phyloP scores from a whole-genome alignment of 2,113 vertebrate genomes.

The Pseudopodoces humilis region DNA sequence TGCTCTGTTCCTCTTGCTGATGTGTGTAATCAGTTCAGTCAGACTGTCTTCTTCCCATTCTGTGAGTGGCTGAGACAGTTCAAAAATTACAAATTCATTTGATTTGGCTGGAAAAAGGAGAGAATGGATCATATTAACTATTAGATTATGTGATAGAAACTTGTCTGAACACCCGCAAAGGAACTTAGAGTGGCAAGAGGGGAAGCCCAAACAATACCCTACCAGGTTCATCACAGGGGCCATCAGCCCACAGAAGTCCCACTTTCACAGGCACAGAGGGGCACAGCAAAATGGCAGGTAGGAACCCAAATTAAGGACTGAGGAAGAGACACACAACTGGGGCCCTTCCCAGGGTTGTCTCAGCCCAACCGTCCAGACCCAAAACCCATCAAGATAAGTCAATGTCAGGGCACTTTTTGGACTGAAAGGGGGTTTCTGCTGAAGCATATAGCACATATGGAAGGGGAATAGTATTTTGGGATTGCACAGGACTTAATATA shows the following conservation, averaged over 20 bases:
- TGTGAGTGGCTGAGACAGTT: constrained; percentile 62
- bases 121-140: neutral
- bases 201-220: neutral
- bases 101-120: constrained; percentile 67
- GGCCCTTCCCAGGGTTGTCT: neutral
- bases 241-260: neutral
- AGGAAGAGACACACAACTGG: accelerated
- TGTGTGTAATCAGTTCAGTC: constrained; percentile 66
- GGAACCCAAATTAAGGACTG: neutral
- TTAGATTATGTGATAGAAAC: neutral
- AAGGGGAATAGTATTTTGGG: neutral
- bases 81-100: constrained; percentile 76
- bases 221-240: neutral
- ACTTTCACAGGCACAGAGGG: neutral
- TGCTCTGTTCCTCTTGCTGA: constrained; percentile 69
- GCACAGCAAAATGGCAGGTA: neutral
- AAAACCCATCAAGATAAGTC: neutral
- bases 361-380: neutral
- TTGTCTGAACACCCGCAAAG: neutral
- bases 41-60: constrained; percentile 67
- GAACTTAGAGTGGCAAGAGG: neutral
- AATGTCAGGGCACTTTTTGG: neutral
- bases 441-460: neutral
- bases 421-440: neutral
- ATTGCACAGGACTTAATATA: neutral